Percentiles rank a stretch among this genome's conserved stretches.
Conservation (phyloP, 2,113 vertebrate species). For the Balaeniceps rex region DNA sequence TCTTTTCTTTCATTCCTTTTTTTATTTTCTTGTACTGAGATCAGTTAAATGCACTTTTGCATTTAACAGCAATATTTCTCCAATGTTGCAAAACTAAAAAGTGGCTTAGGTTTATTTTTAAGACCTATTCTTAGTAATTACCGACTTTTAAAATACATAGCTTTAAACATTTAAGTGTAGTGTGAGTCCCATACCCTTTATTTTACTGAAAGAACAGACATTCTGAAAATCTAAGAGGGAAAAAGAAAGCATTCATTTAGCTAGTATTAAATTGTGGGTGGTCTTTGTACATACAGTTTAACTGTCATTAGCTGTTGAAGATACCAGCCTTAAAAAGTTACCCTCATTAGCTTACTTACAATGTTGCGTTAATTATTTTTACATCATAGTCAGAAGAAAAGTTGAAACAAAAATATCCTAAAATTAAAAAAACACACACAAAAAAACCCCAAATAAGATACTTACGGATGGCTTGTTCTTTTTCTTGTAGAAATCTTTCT, state of each 20-base stretch:
- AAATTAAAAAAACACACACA: neutral
- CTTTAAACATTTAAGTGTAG: constrained; percentile 40
- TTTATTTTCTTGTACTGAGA: constrained; percentile 67
- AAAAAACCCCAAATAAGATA: constrained; percentile 7
- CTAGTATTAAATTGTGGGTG: constrained; percentile 76
- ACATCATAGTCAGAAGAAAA: neutral
- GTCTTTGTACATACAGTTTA: constrained; percentile 72
- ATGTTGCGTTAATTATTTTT: constrained; percentile 59
- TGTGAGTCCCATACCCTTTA: constrained; percentile 4
- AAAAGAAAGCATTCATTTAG: constrained; percentile 75
- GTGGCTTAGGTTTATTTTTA: constrained; percentile 61
- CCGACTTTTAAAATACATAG: constrained; percentile 56
- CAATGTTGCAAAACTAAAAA: constrained; percentile 62
- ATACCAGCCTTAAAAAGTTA: constrained; percentile 74
- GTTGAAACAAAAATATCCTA: neutral
- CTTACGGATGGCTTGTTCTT: constrained; percentile 83
- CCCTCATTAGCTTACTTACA: constrained; percentile 73
- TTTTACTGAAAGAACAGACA: constrained; percentile 52
- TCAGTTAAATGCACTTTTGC: constrained; percentile 68
- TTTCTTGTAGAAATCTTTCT: constrained; percentile 87
- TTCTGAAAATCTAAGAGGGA: constrained; percentile 47
- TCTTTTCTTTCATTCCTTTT: constrained; percentile 45
- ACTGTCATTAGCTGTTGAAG: constrained; percentile 78
- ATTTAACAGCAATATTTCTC: constrained; percentile 64
- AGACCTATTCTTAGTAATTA: constrained; percentile 53